A percentile compares a stretch with the other conserved stretches of the same genome.
phyloP scores from a whole-genome alignment of 2,888 invertebrate species.

The Cremastinae sp. region DNA sequence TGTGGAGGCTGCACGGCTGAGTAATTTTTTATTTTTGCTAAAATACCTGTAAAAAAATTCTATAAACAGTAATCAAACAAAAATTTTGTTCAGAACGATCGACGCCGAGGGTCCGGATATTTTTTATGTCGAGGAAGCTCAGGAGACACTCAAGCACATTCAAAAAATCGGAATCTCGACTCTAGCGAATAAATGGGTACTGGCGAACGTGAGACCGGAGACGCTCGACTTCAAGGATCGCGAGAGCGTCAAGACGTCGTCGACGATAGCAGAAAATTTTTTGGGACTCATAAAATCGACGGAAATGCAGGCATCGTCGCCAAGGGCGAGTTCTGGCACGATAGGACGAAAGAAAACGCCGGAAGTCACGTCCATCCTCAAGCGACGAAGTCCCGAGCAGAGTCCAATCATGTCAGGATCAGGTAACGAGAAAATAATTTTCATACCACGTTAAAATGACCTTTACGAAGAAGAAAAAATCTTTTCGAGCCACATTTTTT shows the following conservation, averaged over 20 bases:
- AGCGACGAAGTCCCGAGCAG: constrained; percentile 82
- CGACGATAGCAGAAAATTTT: constrained; percentile 79
- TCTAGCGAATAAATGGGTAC: constrained; percentile 86
- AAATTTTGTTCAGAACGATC: constrained; percentile 80
- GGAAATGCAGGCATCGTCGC: constrained; percentile 77
- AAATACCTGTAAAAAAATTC: background rate
- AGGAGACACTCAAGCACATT: constrained; percentile 90
- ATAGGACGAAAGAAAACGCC: constrained; percentile 55
- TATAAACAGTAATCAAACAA: no score
- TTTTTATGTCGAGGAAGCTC: constrained; percentile 94
- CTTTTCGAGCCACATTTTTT: constrained; percentile 9
- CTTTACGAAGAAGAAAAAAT: no score
- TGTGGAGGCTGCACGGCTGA: constrained; percentile 88
- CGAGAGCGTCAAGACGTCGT: constrained; percentile 66
- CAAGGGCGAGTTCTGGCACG: constrained; percentile 66
- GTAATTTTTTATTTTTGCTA: constrained; percentile 68
- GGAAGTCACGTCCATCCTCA: constrained; percentile 83
- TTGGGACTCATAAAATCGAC: constrained; percentile 77
- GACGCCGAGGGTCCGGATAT: constrained; percentile 87
- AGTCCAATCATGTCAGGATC: constrained; percentile 79
- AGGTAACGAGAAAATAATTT: constrained; percentile 67
- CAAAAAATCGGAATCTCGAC: constrained; percentile 89
- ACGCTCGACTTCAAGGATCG: constrained; percentile 78
- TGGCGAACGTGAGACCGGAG: constrained; percentile 86
- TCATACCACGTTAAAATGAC: constrained; percentile 3